A percentile compares a stretch with the other conserved stretches of the same genome.
Conservation (phyloP, 2,888 invertebrate species). For the Tetanocera ferruginea region DNA sequence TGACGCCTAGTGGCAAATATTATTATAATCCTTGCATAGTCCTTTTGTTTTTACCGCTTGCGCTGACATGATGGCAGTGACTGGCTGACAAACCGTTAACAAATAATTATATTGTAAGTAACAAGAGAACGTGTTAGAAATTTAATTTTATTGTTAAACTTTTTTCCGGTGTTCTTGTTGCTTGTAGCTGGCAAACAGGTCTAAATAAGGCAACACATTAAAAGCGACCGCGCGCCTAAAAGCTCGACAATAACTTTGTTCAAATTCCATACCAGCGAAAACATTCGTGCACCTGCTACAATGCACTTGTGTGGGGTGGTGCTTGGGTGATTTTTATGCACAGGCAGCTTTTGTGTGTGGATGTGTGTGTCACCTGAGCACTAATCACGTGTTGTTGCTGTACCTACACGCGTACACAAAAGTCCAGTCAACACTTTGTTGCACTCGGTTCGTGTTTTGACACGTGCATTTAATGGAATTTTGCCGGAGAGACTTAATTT, state of each 20-base stretch:
- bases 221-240: too few species aligned
- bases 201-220: too few species aligned
- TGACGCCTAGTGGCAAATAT: conserved; percentile 12
- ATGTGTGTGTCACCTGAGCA: too few species aligned
- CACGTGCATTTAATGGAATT: conserved; percentile 14
- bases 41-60: neutral
- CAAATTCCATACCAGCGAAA: too few species aligned
- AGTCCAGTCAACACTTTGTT: neutral
- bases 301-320: too few species aligned
- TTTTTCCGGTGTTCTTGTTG: neutral
- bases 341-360: too few species aligned
- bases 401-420: neutral
- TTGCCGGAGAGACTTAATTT: too few species aligned
- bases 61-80: neutral
- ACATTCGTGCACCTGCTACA: too few species aligned
- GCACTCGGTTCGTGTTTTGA: neutral
- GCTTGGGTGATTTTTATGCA: too few species aligned
- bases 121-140: conserved; percentile 4
- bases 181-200: too few species aligned
- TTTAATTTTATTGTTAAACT: conserved; percentile 14
- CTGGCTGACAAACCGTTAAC: neutral
- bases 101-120: conserved; percentile 1
- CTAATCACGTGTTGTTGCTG: neutral
- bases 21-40: conserved; percentile 9
- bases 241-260: too few species aligned